Conservation (phyloP, 2,113 vertebrate species). For the Chinchilla lanigera region DNA sequence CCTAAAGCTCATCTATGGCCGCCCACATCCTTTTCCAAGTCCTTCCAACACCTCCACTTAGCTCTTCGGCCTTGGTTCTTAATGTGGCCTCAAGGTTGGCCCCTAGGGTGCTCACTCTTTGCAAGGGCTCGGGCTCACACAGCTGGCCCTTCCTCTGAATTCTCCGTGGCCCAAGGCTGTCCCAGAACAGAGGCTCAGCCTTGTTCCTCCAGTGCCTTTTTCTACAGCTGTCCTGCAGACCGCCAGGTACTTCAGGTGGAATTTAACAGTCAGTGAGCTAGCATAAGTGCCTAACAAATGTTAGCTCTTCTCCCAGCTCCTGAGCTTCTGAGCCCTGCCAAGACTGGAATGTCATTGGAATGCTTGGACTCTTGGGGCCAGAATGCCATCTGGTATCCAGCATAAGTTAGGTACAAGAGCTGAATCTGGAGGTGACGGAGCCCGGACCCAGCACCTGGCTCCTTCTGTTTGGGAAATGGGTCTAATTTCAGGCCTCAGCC, state of each 20-base stretch:
- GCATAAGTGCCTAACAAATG: neutral
- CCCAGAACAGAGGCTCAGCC: neutral
- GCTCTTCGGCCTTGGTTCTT: neutral
- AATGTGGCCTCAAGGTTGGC: too few relatives aligned
- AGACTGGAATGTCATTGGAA: neutral
- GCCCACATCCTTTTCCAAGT: neutral
- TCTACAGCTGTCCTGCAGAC: neutral
- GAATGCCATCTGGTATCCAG: neutral
- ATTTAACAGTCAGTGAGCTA: neutral
- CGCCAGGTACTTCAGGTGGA: neutral
- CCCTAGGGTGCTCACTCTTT: neutral
- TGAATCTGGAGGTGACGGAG: neutral
- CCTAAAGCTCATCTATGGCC: neutral
- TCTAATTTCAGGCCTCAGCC: neutral
- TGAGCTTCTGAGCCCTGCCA: neutral
- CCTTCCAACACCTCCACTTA: neutral
- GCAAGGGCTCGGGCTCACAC: neutral
- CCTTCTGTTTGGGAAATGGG: neutral
- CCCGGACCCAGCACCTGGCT: neutral
- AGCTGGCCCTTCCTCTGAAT: neutral
- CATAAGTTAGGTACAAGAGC: neutral
- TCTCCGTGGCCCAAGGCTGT: neutral
- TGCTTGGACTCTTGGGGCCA: neutral
- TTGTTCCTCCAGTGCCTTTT: neutral
- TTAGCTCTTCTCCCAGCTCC: neutral